phyloP scores from a whole-genome alignment of 2,888 invertebrate genomes.

The Scrobipalpa costella region DNA sequence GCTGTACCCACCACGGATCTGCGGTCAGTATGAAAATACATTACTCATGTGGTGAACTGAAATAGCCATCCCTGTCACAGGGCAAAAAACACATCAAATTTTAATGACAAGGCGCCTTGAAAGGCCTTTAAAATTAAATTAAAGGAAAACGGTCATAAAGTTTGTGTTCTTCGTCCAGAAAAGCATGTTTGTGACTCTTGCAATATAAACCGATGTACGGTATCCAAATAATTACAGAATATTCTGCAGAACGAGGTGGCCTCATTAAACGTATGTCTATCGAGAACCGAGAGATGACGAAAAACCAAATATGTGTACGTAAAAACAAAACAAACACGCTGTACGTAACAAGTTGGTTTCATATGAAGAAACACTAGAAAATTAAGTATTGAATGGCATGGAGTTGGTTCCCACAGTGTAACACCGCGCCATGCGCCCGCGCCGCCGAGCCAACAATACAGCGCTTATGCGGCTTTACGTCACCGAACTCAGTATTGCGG shows the following conservation, averaged over 20 bases:
- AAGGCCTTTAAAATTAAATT: neutral
- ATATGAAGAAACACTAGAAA: slow-evolving; percentile 14
- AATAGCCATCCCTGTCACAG: neutral
- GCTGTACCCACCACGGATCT: neutral
- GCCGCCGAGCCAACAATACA: slow-evolving; percentile 34
- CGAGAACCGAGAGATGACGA: neutral
- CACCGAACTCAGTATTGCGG: slow-evolving; percentile 14
- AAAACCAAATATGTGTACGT: neutral
- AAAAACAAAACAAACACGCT: neutral
- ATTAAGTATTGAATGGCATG: slow-evolving; percentile 29
- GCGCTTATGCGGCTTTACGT: slow-evolving; percentile 24
- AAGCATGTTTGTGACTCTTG: neutral
- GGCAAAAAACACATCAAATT: neutral
- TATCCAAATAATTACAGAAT: neutral
- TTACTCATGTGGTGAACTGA: neutral
- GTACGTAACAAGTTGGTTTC: slow-evolving; percentile 9
- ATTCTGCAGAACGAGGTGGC: neutral
- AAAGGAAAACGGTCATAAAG: neutral
- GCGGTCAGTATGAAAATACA: neutral
- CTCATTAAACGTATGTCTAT: neutral
- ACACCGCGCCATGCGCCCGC: slow-evolving; percentile 31
- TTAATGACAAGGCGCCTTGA: neutral
- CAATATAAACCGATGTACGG: neutral
- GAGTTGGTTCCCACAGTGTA: slow-evolving; percentile 41
- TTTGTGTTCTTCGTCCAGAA: neutral